Evolutionary conservation across 2,113 vertebrate species (phyloP), one percentile per base, ranked within the genome.

Genomic region (Bujurquina vittata): DNA sequence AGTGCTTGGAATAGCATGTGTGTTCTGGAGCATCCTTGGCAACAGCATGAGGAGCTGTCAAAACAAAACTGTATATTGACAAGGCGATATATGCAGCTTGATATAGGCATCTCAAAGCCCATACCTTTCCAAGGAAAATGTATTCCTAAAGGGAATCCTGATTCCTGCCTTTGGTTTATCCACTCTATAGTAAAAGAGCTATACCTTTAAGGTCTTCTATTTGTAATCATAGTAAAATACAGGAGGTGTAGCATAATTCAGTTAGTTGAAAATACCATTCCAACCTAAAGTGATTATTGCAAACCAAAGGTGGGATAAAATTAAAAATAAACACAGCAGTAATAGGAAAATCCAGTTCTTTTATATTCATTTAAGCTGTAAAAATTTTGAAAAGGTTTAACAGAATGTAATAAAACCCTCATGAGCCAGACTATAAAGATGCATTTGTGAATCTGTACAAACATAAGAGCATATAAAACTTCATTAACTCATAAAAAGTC

Each of bases 1-100:
- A 95, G 91, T 94, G 91, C 92, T 90, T 93, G 86, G 93, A 94
- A 92, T 90, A 85, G 87, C 58, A 8, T 91, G 84, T 75, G 84
- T 84, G 88, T 87, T 89, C 75, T 78, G 79, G 60, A 88, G 87
- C 91, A 92, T 92, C 89, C 90, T 93, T 91, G 86, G 87, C 87
- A 94, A 94, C 92, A 87, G 83, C 79, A 87, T 91, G 84, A 82
- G 74, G 89, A 86, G 83, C 83, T 93, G 88, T 93, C 89, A 93
- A 89, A 90, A 91, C 87, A 91, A 87, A 92, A 89, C 85, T 85
- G 79, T 62, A 84, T 80, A 87, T 83, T 88, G 88, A 87, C 89
- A 90, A 35, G 80, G 84, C 79, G 80, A 84, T 75, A 65, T 88
- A 63, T 86, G 23, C 35, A 69, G 74, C 63, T 80, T 74, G 77